Base-by-base conservation (phyloP, 2,113 vertebrate species). In the human (Homo sapiens) region DNA sequence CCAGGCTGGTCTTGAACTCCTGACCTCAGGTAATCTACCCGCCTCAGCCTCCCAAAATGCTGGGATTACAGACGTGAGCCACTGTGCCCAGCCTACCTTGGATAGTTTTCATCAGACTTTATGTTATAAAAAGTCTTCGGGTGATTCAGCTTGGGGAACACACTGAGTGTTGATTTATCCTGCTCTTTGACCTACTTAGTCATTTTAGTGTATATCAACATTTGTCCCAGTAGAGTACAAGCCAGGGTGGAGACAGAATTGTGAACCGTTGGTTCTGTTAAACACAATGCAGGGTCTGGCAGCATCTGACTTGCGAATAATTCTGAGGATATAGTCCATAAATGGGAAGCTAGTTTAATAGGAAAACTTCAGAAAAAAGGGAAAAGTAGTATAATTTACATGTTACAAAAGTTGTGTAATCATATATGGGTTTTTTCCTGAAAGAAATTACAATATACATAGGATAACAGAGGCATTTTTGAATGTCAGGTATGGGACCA, bases 311-410 rank as follows among this genome's bases (percentile, higher is more conserved):
- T 90, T 89, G 48, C 55, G 91, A 57, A 55, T 84, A n/a, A 84
- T 80, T 96, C 70, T 96, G 59, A 89, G 40, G 10, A 18, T 93
- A 27, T 55, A 75, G 11, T 84, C 76, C 11, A 73, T 72, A 79
- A 85, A 59, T 83, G 92, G 52, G 45, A 52, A 96, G 40, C n/a
- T 95, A 84, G 64, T 11, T 64, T 96, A 94, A 57, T 78, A 83
- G 48, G 27, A 94, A 78, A 90, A 22, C 16, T 88, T 94, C 50
- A 90, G 14, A 88, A 45, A 45, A 92, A 82, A 38, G 27, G 52
- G 32, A 81, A 90, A 89, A 92, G 10, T 59, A 89, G 12, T 79
- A 8, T 4, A 32, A 1, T 85, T 64, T 93, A 90, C 16, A 12
- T 88, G 59, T 68, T 32, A 48, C 66, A 70, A 80, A 96, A 92